These are phyloP conservation scores for Drosophila limbata DNA, from an alignment of 2,888 invertebrate genomes.

Conservation along the genomic window DNA sequence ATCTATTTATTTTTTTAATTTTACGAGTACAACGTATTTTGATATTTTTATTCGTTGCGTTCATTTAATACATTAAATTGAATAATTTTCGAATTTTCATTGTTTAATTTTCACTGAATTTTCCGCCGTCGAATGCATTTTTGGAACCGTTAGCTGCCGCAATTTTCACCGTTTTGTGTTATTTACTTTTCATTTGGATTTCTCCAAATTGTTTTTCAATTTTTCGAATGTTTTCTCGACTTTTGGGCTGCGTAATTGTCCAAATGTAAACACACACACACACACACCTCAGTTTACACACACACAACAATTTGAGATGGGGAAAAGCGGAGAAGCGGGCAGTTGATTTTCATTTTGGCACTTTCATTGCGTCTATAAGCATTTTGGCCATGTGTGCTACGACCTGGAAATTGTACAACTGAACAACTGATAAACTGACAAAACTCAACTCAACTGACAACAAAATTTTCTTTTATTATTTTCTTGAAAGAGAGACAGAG, in stretches of 20 bases:
- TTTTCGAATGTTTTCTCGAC: constrained; percentile 32
- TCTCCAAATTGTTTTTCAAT: constrained; percentile 46
- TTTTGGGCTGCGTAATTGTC: constrained; percentile 74
- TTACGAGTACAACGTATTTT: background rate
- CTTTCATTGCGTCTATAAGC: constrained; percentile 36
- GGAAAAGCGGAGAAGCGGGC: constrained; percentile 29
- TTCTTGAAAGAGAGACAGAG: background rate
- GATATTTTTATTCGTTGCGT: too few relatives aligned
- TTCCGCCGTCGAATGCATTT: constrained; percentile 20
- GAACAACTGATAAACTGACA: constrained; percentile 14
- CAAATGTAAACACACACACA: constrained; percentile 69
- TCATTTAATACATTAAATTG: too few relatives aligned
- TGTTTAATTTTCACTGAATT: constrained; percentile 10
- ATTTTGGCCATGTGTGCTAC: constrained; percentile 43
- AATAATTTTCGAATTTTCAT: constrained; percentile 1
- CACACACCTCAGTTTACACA: constrained; percentile 1
- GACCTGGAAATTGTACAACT: constrained; percentile 39
- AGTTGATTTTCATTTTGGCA: constrained; percentile 45
- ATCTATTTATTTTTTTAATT: constrained; percentile 2
- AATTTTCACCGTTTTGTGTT: constrained; percentile 37
- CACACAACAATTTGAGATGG: constrained; percentile 23
- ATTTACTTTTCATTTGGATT: constrained; percentile 29
- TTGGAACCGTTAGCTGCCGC: constrained; percentile 21
- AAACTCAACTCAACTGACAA: constrained; percentile 11
- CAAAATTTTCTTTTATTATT: background rate